Base-by-base conservation (phyloP, 1,140 invertebrate species). In the Gryllus bimaculatus region DNA sequence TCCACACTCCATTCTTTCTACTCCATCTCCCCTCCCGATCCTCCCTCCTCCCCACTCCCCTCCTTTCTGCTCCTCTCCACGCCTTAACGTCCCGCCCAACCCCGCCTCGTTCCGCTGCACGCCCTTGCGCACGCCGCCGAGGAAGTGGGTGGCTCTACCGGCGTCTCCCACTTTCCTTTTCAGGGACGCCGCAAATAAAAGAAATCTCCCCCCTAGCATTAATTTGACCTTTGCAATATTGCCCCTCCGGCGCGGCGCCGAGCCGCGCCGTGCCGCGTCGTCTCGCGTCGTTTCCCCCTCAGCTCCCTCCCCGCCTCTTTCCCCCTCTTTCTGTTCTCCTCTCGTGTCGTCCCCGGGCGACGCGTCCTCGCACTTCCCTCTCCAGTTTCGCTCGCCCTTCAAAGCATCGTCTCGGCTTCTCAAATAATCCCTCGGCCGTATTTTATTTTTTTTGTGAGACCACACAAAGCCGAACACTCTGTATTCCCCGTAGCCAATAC, bases 361-460 rank as follows among this genome's bases (percentile, higher is more conserved):
- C 54, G 10, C 54, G 10, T 10, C 10, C 54, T 66, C 54, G 54
- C 26, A 39, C 26, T 39, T 39, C 26, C 26, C 26, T 39, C 26
- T 39, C 26, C 26, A 39, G 26, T 39, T 39, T 39, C 26, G 1
- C 26, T 39, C 26, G 26, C 26, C 26, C 26, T 39, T 39, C 26
- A 66, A 66, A 18, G 18, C 54, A 13, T 66, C 10, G 54, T 66
- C 10, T 18, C 54, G 10, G 54, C 54, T 66, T 66, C 54, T 66
- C 54, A 66, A 66, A 66, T 66, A 66, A 18, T 66, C 54, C 54
- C 54, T 10, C 10, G 54, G 54, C 54, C 54, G 54, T 18, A 66
- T 66, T 66, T 66, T 66, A 66, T 66, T 66, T 66, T 54, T 66
- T 66, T 66, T 66, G 54, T 66, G 54, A 10, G 54, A 66, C 54